A percentile compares a stretch with the other conserved stretches of the same genome.
Conservation (phyloP, 2,797 vertebrate species). For the Gadopsis bispinosus region DNA sequence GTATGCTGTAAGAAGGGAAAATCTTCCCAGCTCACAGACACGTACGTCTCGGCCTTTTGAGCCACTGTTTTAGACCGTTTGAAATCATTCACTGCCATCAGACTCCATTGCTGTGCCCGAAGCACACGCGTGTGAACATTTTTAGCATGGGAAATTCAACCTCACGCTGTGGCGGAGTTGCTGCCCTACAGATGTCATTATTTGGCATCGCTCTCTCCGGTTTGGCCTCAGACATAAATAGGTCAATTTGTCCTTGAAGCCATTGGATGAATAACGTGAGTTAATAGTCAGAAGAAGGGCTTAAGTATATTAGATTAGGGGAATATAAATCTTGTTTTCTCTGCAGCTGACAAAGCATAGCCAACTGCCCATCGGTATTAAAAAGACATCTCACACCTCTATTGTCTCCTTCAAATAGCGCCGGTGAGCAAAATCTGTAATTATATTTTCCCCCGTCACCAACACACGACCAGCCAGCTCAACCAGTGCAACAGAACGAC, state of each 20-base stretch:
- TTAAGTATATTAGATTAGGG: slow-evolving; percentile 10
- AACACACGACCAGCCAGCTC: no score
- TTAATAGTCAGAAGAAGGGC: slow-evolving; percentile 5
- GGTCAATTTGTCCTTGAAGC: slow-evolving; percentile 22
- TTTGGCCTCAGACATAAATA: slow-evolving; percentile 14
- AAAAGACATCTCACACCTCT: not conserved
- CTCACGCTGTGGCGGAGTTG: not conserved
- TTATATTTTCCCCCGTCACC: no score
- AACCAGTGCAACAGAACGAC: not conserved
- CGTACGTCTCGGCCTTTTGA: not conserved
- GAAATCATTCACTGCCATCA: not conserved
- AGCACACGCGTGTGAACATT: not conserved
- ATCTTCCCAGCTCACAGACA: not conserved
- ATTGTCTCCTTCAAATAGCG: not conserved
- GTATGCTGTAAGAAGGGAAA: not conserved
- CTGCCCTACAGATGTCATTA: not conserved
- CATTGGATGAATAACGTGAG: not conserved
- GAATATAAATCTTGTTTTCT: not conserved
- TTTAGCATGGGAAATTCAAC: not conserved
- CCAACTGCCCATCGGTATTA: not conserved
- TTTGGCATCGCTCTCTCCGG: not conserved
- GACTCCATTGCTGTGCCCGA: not conserved
- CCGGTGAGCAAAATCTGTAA: not conserved
- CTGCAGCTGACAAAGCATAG: slow-evolving; percentile 17
- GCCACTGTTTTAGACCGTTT: not conserved